These are phyloP conservation scores for Trachemys scripta DNA, from an alignment of 2,113 vertebrate species.

Conservation along the genomic window DNA sequence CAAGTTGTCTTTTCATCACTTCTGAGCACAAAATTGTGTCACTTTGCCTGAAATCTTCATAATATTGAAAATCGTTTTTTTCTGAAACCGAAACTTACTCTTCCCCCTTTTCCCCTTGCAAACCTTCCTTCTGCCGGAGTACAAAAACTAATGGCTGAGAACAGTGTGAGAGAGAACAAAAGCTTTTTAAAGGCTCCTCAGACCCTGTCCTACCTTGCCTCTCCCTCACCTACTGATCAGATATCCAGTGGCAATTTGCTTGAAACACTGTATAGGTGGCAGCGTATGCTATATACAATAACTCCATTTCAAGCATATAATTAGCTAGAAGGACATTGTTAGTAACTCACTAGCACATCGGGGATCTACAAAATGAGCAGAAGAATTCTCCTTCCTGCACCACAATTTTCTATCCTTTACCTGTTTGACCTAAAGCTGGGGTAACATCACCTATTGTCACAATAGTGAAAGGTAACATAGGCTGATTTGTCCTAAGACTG, in stretches of 20 bases:
- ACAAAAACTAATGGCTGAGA: not conserved
- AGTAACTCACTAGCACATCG: not conserved
- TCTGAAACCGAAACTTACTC: not conserved
- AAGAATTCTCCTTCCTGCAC: not conserved
- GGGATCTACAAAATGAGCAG: not conserved
- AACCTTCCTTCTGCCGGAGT: not conserved
- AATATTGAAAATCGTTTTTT: not conserved
- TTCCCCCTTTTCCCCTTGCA: not conserved
- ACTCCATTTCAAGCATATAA: not conserved
- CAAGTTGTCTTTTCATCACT: not conserved
- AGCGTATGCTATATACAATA: not conserved
- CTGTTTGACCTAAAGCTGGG: not conserved
- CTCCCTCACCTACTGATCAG: not conserved
- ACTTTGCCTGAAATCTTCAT: not conserved
- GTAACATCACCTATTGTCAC: not conserved
- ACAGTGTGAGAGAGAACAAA: not conserved
- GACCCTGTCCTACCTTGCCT: rapidly evolving
- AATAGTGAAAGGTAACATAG: not conserved
- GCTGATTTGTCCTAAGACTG: not conserved
- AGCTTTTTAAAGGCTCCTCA: not conserved
- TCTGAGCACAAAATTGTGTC: not conserved
- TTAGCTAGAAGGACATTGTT: not conserved
- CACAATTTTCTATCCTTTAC: not conserved
- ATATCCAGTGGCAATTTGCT: rapidly evolving
- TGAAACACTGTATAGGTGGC: not conserved